Conservation (phyloP, 2,888 invertebrate genomes). For the Hypselothyrea guttata region DNA sequence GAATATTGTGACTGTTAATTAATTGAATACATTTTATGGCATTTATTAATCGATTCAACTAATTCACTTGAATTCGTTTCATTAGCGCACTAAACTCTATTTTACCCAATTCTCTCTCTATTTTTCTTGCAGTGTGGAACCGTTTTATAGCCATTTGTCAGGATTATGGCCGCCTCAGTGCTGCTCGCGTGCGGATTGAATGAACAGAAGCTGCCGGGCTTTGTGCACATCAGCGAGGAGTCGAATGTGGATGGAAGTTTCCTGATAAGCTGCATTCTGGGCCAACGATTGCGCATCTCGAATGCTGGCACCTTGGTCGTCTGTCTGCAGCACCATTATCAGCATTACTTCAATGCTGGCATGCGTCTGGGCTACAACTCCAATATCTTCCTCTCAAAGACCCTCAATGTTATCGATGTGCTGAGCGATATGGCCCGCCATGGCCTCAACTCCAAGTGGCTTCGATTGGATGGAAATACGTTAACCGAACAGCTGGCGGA, state of each 20-base stretch:
- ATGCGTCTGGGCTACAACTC: constrained; percentile 89
- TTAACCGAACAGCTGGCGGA: constrained; percentile 77
- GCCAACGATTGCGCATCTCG: constrained; percentile 85
- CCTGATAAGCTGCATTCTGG: constrained; percentile 86
- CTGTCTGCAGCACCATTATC: constrained; percentile 87
- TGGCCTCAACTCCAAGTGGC: constrained; percentile 79
- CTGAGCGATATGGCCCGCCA: constrained; percentile 83
- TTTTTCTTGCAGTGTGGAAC: constrained; percentile 44
- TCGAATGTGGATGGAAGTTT: constrained; percentile 89
- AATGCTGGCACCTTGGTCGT: constrained; percentile 85
- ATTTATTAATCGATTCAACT: constrained; percentile 62
- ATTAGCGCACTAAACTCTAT: no score
- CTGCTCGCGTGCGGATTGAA: constrained; percentile 86
- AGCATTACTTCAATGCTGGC: constrained; percentile 89
- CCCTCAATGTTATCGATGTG: constrained; percentile 84
- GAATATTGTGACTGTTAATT: constrained; percentile 50
- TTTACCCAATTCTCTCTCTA: not conserved
- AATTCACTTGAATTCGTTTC: constrained; percentile 25
- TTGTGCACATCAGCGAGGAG: constrained; percentile 87
- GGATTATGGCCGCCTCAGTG: constrained; percentile 85
- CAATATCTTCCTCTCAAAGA: constrained; percentile 83
- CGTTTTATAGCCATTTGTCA: constrained; percentile 27
- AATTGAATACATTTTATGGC: constrained; percentile 61
- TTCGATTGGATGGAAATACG: constrained; percentile 74
- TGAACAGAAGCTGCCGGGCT: constrained; percentile 84